These are phyloP conservation scores for Smithornis capensis DNA, from an alignment of 2,113 vertebrate genomes.

Conservation along the genomic window DNA sequence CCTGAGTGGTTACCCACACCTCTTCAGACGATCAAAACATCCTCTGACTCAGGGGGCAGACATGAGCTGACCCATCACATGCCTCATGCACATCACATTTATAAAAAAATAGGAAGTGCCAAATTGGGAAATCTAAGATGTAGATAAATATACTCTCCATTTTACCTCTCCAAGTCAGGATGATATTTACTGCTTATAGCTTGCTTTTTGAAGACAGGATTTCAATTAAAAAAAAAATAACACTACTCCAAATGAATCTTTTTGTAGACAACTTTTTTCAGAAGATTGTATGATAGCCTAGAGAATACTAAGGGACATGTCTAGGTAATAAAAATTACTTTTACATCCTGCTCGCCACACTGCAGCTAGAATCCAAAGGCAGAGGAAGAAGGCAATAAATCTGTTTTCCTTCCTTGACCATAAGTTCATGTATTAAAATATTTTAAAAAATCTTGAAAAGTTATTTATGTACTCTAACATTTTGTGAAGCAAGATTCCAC, in stretches of 20 bases:
- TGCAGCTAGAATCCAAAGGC: not conserved
- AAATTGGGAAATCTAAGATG: not conserved
- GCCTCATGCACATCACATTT: not conserved
- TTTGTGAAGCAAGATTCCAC: not conserved
- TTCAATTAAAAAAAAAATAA: not conserved
- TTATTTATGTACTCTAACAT: not conserved
- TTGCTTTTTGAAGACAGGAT: not conserved
- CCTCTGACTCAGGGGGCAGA: not conserved
- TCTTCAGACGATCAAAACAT: not conserved
- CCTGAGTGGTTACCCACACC: not conserved
- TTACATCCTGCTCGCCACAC: not conserved
- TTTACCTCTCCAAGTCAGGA: not conserved
- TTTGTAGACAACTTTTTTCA: not conserved
- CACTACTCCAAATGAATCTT: not conserved
- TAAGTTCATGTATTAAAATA: not conserved
- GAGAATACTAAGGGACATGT: not conserved
- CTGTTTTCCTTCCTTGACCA: not conserved
- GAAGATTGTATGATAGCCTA: not conserved
- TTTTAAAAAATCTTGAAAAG: not conserved
- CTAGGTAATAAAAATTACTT: not conserved
- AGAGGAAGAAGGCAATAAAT: not conserved
- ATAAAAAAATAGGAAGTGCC: not conserved
- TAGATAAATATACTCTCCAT: not conserved
- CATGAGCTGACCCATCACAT: not conserved
- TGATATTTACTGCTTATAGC: not conserved